These are phyloP conservation scores for Leontocebus nigricollis DNA, from an alignment of 2,797 vertebrate genomes.

Conservation along the genomic window DNA sequence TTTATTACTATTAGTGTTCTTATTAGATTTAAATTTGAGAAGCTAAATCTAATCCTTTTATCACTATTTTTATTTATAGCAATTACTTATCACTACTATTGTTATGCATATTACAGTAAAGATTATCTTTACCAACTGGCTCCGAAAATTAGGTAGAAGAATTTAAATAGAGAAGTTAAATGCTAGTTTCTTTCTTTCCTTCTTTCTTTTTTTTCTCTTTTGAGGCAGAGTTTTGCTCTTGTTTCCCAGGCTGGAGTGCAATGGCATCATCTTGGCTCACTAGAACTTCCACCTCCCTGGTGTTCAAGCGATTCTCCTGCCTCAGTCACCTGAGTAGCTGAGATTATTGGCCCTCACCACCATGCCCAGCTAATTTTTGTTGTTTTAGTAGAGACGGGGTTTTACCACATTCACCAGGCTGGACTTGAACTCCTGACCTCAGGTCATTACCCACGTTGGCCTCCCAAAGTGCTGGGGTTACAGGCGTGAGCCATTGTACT, in stretches of 20 bases:
- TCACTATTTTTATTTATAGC: background rate
- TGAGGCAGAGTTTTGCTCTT: background rate
- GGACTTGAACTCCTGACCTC: background rate
- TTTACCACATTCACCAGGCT: background rate
- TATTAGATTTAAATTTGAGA: background rate
- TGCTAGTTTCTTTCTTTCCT: background rate
- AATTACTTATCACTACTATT: background rate
- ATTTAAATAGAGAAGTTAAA: background rate
- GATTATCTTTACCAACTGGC: background rate
- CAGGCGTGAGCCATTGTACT: accelerated
- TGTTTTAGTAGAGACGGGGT: background rate
- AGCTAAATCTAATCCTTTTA: background rate
- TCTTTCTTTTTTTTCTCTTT: background rate
- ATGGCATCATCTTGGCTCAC: background rate
- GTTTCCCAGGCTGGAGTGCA: background rate
- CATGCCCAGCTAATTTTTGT: background rate
- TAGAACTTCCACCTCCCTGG: background rate
- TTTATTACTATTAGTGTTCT: background rate
- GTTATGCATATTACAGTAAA: background rate
- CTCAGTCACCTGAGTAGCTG: background rate
- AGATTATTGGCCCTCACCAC: background rate
- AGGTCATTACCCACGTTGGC: background rate
- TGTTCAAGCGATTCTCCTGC: background rate
- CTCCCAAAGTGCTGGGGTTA: background rate
- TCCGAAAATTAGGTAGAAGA: background rate